Evolutionary conservation across 2,888 invertebrate species (phyloP), one percentile per base, ranked within the genome.

Genomic region (Lasioglossum malachurum): DNA sequence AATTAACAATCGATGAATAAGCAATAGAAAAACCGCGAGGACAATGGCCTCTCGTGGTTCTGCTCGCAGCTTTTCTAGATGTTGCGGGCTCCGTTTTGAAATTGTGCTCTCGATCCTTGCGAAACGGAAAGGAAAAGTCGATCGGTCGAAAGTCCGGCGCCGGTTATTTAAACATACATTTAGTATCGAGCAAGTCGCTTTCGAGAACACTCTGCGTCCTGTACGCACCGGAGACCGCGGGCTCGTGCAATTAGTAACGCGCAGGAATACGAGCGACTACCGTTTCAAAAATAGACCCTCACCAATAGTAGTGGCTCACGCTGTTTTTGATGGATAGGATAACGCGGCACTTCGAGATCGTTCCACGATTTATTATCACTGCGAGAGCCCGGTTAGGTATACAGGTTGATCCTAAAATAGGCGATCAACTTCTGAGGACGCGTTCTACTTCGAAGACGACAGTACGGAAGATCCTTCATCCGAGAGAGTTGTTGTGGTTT

Each of bases 281-380:
- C 71, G 75, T 44, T 71, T 75, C 35, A n/a, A 44, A 84, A 82
- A 84, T 82, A 84, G 82, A 71, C 41, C 7, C 16, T 35, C 16
- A 5, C n/a, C 41, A 49, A 35, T 57, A 74, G 57, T 57, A 74
- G 57, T 69, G 82, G 78, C 75, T 69, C 69, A 60, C 23, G 67
- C 14, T 2, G 78, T 44, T 64, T 75, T 60, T 49, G 14, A 60
- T 53, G 14, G 57, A 19, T 27, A 49, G 12, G 12, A 49, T 49
- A 49, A 31, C 23, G 57, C 12, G 23, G 4, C 27, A 4, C n/a
- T 38, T 5, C 19, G n/a, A n/a, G 8, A 69, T 69, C 69, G 38
- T 23, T 38, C 4, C 10, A 16, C 14, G 60, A n/a, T 23, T 69
- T 38, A 69, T 69, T 57, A 44, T 41, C 23, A 44, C 23, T 72